These are phyloP conservation scores for Volucella inflata DNA, from an alignment of 2,888 invertebrate species.

Conservation along the genomic window DNA sequence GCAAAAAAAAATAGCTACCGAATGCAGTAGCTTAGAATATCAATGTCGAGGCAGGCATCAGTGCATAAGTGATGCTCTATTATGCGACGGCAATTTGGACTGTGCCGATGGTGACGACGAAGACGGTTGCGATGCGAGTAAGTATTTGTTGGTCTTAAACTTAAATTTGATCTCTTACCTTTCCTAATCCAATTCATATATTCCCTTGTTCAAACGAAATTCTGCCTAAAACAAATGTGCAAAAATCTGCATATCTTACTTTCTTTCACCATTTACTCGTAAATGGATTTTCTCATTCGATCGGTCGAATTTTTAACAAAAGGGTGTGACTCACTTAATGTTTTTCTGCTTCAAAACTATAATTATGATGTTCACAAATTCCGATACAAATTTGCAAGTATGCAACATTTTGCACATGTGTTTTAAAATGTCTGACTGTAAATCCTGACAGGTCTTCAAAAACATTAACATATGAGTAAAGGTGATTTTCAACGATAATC, in stretches of 20 bases:
- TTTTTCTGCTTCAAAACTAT: too few relatives aligned
- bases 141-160: constrained; percentile 69
- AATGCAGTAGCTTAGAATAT: constrained; percentile 81
- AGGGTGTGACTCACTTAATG: too few relatives aligned
- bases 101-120: constrained; percentile 83
- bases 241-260: background rate
- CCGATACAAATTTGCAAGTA: too few relatives aligned
- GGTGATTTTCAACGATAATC: too few relatives aligned
- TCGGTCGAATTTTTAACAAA: too few relatives aligned
- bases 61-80: constrained; percentile 81
- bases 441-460: too few relatives aligned
- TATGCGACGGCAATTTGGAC: constrained; percentile 82
- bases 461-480: too few relatives aligned
- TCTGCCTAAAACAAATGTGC: background rate
- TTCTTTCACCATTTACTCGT: background rate
- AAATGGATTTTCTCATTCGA: too few relatives aligned
- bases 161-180: background rate
- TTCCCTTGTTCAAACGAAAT: background rate
- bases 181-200: background rate
- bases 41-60: constrained; percentile 81
- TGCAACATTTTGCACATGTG: too few relatives aligned
- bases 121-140: constrained; percentile 83
- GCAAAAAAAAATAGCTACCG: constrained; percentile 78
- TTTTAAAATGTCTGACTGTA: too few relatives aligned
- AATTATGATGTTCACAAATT: too few relatives aligned